A percentile compares a stretch with the other conserved stretches of the same genome.
These are phyloP conservation scores for Speoplatyrhinus poulsoni DNA, from an alignment of 2,113 vertebrate species.

Conservation along the genomic window DNA sequence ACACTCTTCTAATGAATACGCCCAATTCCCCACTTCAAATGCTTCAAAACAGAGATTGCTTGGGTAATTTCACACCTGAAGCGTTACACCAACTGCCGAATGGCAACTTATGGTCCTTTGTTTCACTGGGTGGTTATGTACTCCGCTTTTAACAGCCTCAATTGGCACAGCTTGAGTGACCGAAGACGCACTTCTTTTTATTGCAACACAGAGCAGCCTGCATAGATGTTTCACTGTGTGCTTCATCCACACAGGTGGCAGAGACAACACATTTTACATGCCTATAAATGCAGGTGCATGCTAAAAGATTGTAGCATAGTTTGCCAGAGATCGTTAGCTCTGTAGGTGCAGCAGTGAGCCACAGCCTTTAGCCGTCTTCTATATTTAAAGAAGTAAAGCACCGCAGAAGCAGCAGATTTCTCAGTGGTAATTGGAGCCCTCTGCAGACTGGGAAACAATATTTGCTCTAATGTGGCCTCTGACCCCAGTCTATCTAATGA, in stretches of 20 bases:
- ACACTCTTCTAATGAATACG: conserved; percentile 20
- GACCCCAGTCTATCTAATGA: conserved; percentile 58
- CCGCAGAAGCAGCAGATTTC: conserved; percentile 57
- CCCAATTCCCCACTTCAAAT: conserved; percentile 16
- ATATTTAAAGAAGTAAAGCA: conserved; percentile 57
- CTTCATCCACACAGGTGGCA: conserved; percentile 53
- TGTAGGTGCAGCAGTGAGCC: conserved; percentile 18
- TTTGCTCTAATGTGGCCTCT: conserved; percentile 59
- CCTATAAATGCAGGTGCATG: conserved; percentile 39
- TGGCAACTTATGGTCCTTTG: conserved; percentile 58
- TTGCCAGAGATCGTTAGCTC: conserved; percentile 14
- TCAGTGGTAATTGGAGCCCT: conserved; percentile 64
- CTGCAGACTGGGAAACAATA: conserved; percentile 60
- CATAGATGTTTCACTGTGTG: conserved; percentile 34
- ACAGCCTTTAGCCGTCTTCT: conserved; percentile 17
- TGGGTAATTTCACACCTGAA: conserved; percentile 69
- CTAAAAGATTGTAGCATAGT: conserved; percentile 35
- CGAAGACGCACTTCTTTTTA: conserved; percentile 18
- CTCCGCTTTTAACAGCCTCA: conserved; percentile 37
- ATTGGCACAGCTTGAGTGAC: conserved; percentile 50
- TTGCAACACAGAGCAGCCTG: conserved; percentile 39
- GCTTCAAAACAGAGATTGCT: conserved; percentile 45
- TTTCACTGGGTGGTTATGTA: conserved; percentile 50
- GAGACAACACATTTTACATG: conserved; percentile 40
- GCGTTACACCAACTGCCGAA: conserved; percentile 52